Evolutionary conservation across 2,113 vertebrate genomes (phyloP).

Genomic region (Lepisosteus oculatus): DNA sequence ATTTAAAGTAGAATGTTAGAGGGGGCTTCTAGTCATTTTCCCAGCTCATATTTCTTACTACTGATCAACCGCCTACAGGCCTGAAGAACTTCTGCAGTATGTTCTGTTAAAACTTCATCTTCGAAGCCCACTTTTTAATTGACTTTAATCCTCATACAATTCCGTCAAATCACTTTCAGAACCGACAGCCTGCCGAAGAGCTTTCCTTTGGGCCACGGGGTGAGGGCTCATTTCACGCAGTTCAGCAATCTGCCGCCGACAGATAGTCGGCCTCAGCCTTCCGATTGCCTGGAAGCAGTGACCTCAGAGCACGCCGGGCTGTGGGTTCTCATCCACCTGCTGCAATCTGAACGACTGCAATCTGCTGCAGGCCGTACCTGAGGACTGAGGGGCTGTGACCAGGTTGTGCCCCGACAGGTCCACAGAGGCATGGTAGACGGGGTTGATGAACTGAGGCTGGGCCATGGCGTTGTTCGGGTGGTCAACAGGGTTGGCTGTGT

Average conservation of each 20-base stretch:
- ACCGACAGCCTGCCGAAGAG: conserved; percentile 10
- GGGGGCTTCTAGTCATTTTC: no score
- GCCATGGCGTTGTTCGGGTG: conserved; percentile 84
- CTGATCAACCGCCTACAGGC: no score
- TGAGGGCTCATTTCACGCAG: neutral
- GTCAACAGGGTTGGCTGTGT: conserved; percentile 82
- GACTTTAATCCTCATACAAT: conserved; percentile 35
- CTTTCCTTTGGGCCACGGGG: no score
- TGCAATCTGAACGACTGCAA: no score
- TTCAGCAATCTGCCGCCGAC: no score
- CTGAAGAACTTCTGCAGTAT: no score
- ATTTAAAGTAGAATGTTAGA: no score
- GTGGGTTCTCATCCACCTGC: no score
- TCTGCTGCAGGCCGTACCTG: conserved; percentile 64
- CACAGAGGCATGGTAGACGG: conserved; percentile 84
- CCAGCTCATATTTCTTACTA: neutral
- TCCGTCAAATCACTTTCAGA: conserved; percentile 5
- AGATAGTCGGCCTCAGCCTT: no score
- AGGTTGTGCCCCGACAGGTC: conserved; percentile 95
- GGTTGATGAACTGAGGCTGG: conserved; percentile 90
- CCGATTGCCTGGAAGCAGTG: no score
- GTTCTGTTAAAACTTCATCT: no score
- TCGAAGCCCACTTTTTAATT: conserved; percentile 41
- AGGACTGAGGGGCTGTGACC: conserved; percentile 83
- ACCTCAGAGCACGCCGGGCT: no score